phyloP scores from a whole-genome alignment of 37 sponge, comb jelly and placozoan genomes.

The Spongia lamella region DNA sequence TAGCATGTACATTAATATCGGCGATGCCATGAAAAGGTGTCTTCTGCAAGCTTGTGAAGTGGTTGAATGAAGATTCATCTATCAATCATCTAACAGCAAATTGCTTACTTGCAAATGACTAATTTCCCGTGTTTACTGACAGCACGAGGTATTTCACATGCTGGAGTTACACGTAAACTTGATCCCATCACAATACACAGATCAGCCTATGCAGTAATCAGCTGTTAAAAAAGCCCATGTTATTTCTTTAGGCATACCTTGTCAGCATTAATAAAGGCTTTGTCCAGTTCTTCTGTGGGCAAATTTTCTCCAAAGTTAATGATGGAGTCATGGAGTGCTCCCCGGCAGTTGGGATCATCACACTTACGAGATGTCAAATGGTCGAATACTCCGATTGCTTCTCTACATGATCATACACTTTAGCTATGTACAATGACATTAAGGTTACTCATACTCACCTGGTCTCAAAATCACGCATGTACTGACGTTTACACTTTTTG shows the following conservation, averaged over 20 bases:
- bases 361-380: slow-evolving; percentile 76
- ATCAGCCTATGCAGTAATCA: slow-evolving; percentile 48
- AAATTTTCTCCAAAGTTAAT: slow-evolving; percentile 88
- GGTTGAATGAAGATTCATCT: neutral
- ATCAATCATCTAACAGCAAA: neutral
- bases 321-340: slow-evolving; percentile 74
- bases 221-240: neutral
- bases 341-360: slow-evolving; percentile 74
- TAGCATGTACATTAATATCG: slow-evolving; percentile 61
- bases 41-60: slow-evolving; percentile 63
- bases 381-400: slow-evolving; percentile 48
- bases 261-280: slow-evolving; percentile 66
- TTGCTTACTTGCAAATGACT: slow-evolving; percentile 85
- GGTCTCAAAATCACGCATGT: slow-evolving; percentile 85
- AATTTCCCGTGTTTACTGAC: slow-evolving; percentile 46
- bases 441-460: slow-evolving; percentile 22
- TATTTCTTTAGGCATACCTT: slow-evolving; percentile 31
- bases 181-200: slow-evolving; percentile 87
- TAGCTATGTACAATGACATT: neutral
- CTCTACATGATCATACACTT: slow-evolving; percentile 17
- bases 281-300: slow-evolving; percentile 62
- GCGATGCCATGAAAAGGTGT: slow-evolving; percentile 48
- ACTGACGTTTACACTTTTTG: slow-evolving; percentile 69
- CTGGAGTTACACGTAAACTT: slow-evolving; percentile 80
- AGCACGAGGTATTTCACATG: slow-evolving; percentile 57